Percentiles rank a stretch among this genome's conserved stretches.
phyloP scores from a whole-genome alignment of 30 jellyfish, hydroid and myxozoan genomes.

The Morbakka virulenta region DNA sequence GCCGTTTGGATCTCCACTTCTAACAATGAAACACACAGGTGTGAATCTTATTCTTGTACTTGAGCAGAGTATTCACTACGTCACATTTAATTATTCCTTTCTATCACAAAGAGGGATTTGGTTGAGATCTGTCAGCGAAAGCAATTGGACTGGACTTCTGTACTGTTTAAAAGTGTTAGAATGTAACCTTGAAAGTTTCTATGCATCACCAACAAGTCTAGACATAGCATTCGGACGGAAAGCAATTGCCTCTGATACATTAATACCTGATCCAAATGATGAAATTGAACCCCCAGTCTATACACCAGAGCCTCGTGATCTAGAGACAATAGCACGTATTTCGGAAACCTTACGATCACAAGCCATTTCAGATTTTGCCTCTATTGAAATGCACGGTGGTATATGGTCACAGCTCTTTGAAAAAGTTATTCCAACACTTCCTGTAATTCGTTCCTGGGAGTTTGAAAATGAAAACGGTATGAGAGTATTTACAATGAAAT shows the following conservation, averaged over 20 bases:
- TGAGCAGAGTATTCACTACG: conserved; percentile 64
- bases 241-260: conserved; percentile 49
- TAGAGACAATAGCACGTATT: conserved; percentile 42
- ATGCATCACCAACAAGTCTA: conserved; percentile 45
- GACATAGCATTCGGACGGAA: conserved; percentile 55
- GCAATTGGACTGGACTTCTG: conserved; percentile 81
- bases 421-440: conserved; percentile 61
- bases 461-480: conserved; percentile 21
- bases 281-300: conserved; percentile 57
- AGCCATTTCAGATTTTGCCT: conserved; percentile 53
- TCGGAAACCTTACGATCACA: conserved; percentile 46
- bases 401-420: conserved; percentile 60
- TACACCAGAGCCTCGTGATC: conserved; percentile 64
- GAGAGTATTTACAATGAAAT: conserved; percentile 13
- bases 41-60: conserved; percentile 56
- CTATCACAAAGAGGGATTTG: conserved; percentile 73
- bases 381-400: conserved; percentile 35
- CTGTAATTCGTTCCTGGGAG: conserved; percentile 61
- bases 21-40: conserved; percentile 61
- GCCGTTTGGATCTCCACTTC: conserved; percentile 32
- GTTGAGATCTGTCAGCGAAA: conserved; percentile 57
- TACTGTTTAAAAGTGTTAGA: conserved; percentile 71
- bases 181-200: conserved; percentile 43
- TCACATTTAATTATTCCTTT: conserved; percentile 67
- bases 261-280: conserved; percentile 55